A percentile compares a stretch with the other conserved stretches of the same genome.
Evolutionary conservation across 2,888 invertebrate species (phyloP).

Genomic region (Thalpophila matura): DNA sequence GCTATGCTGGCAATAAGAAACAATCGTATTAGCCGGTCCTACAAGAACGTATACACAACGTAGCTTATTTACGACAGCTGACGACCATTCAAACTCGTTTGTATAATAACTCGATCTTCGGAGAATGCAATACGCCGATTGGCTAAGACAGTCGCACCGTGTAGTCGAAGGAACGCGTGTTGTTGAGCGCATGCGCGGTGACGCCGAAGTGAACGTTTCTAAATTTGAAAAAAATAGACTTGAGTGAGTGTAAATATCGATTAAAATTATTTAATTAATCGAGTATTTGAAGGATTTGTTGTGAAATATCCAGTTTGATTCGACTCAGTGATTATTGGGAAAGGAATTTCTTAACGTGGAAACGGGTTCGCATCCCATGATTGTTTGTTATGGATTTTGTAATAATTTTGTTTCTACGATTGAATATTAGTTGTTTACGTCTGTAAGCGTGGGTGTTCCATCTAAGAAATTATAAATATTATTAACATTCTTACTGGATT

Average conservation of each 20-base stretch:
- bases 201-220: conserved; percentile 66
- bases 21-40: conserved; percentile 72
- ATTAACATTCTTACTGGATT: conserved; percentile 68
- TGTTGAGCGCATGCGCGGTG: conserved; percentile 72
- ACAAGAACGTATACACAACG: conserved; percentile 67
- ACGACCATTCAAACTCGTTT: conserved; percentile 76
- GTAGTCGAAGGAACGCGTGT: conserved; percentile 62
- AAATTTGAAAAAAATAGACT: conserved; percentile 57
- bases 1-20: conserved; percentile 45
- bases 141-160: conserved; percentile 75
- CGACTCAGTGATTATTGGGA: conserved; percentile 53
- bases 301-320: conserved; percentile 50
- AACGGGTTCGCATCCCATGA: conserved; percentile 67
- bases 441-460: conserved; percentile 26
- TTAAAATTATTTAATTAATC: conserved; percentile 33
- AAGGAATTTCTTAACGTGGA: conserved; percentile 71
- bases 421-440: conserved; percentile 58
- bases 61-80: conserved; percentile 70
- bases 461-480: conserved; percentile 31
- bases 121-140: conserved; percentile 83
- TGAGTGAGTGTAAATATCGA: conserved; percentile 55
- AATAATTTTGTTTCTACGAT: conserved; percentile 69
- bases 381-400: conserved; percentile 74
- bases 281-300: conserved; percentile 45
- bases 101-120: conserved; percentile 76